Evolutionary conservation across 23 tunicate genomes (phyloP).

Genomic region (Ciona savignyi): DNA sequence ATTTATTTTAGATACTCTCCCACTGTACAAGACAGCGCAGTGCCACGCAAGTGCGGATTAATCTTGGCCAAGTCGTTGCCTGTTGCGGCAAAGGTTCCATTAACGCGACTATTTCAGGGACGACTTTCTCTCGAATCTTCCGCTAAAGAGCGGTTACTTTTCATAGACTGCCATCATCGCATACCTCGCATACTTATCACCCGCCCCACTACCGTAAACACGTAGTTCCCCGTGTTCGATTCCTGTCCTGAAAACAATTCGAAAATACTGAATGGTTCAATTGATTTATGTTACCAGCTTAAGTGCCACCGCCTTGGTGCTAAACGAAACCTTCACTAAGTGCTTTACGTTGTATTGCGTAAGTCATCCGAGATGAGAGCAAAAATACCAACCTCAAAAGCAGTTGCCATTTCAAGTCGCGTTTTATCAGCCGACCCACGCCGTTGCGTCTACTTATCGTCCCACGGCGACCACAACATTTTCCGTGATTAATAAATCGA

Average conservation of each 20-base stretch:
- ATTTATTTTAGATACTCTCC: constrained; percentile 12
- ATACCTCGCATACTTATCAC: background rate
- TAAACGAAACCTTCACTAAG: no score
- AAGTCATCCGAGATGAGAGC: background rate
- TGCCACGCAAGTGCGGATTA: background rate
- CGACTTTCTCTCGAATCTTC: background rate
- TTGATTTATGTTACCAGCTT: no score
- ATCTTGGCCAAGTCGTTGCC: background rate
- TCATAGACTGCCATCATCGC: background rate
- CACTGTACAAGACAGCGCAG: constrained; percentile 2
- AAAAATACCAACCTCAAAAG: no score
- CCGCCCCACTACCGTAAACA: background rate
- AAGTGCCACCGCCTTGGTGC: no score
- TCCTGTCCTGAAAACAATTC: no score
- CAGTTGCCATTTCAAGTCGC: no score
- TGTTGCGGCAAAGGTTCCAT: background rate
- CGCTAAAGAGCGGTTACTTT: background rate
- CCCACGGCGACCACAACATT: no score
- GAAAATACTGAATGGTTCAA: no score
- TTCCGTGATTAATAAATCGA: no score
- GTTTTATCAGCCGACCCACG: no score
- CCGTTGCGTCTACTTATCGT: no score
- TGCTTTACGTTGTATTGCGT: background rate
- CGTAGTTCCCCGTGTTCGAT: no score
- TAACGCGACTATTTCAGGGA: background rate